Base-by-base conservation (phyloP, 1,140 invertebrate species). In the Lepeophtheirus salmonis region DNA sequence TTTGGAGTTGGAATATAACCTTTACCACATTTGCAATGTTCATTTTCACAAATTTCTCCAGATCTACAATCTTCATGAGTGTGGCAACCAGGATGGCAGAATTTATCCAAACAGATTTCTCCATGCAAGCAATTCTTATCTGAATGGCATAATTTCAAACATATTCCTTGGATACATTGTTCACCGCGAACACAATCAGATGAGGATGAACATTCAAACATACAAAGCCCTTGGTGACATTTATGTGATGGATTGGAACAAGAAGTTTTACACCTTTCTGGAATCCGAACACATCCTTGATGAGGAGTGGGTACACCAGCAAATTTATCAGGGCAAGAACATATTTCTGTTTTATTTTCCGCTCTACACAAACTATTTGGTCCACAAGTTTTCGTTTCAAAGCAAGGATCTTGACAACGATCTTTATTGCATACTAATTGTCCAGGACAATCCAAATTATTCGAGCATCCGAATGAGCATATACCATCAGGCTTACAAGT, bases 81-180 rank as follows among this genome's bases (percentile, higher is more conserved):
- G 22, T 81, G 80, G 67, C 89, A 92, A 1, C 89, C 89, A 3
- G 80, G 75, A 67, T 82, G 78, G 66, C 88, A 92, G 20, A 79
- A 76, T 30, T 86, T 85, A 64, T 83, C 79, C n/a, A 80, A 78
- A 66, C 89, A 91, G 49, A 90, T 79, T 75, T 91, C 87, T 56
- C 88, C 87, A 4, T 82, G 80, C 61, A 88, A 73, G 64, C 89
- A 92, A 66, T 90, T 91, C 65, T 82, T 83, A 67, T 88, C 87
- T 2, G 82, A 79, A 66, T 87, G 87, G 68, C 89, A 92, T 24
- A 89, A 77, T 73, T 87, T 89, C 14, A 81, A 74, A 64, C 86
- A 91, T 23, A 82, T 76, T 63, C 79, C 82, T 60, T 83, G 79
- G 55, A 77, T 76, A 65, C 87, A 91, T 52, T 82, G 78, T 72